Evolutionary conservation across 2,888 invertebrate species (phyloP).

Genomic region (Dasysyrphus tricinctus): DNA sequence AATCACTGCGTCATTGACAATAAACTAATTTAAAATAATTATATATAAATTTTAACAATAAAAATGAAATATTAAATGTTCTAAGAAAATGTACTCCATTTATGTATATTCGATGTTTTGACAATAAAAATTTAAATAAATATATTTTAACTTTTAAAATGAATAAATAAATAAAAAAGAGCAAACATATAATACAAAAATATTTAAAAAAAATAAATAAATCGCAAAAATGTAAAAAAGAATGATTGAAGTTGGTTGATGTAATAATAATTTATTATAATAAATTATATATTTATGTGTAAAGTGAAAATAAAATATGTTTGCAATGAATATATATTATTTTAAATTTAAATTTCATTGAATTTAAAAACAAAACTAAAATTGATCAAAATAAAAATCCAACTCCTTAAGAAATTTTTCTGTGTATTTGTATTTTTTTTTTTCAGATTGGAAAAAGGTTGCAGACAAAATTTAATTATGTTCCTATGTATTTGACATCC

Average conservation of each 20-base stretch:
- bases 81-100: conserved; percentile 38
- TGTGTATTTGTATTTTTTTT: not conserved
- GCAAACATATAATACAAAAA: conserved; percentile 25
- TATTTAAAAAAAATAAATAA: conserved; percentile 7
- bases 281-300: conserved; percentile 4
- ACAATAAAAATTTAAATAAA: conserved; percentile 49
- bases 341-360: conserved; percentile 34
- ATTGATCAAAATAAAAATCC: conserved; percentile 21
- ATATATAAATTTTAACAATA: conserved; percentile 2
- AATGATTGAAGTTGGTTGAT: conserved; percentile 66
- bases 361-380: not conserved
- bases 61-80: conserved; percentile 18
- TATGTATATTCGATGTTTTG: conserved; percentile 58
- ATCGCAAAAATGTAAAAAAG: conserved; percentile 39
- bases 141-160: conserved; percentile 24
- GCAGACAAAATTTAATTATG: no score
- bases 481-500: no score
- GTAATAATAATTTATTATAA: conserved; percentile 7
- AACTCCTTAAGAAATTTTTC: not conserved
- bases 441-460: not conserved
- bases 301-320: conserved; percentile 6
- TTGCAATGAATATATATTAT: conserved; percentile 16
- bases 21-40: conserved; percentile 38
- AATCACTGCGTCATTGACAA: conserved; percentile 72
- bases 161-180: conserved; percentile 4